A percentile compares a stretch with the other conserved stretches of the same genome.
Evolutionary conservation across 2,797 vertebrate genomes (phyloP).

Genomic region (Chelon labrosus): DNA sequence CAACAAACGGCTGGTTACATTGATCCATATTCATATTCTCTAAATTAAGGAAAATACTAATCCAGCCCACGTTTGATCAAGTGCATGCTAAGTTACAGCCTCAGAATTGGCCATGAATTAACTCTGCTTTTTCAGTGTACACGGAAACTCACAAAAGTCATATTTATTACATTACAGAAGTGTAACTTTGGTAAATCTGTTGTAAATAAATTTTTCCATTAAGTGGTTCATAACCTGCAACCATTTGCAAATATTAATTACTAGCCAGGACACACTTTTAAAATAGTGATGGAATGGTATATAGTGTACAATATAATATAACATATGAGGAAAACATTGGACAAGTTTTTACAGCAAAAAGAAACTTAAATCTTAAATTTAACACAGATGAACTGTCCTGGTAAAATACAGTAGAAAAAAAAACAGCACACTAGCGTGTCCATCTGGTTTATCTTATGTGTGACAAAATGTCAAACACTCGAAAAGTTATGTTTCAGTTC

Average conservation of each 20-base stretch:
- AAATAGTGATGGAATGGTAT: background rate
- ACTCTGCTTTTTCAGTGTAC: background rate
- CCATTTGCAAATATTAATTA: background rate
- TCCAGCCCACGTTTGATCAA: background rate
- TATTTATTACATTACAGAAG: background rate
- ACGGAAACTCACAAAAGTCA: background rate
- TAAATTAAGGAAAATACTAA: too few species aligned
- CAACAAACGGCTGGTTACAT: conserved; percentile 3
- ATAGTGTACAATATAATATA: background rate
- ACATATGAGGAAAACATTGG: background rate
- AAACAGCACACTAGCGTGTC: too few species aligned
- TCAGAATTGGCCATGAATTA: too few species aligned
- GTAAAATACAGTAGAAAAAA: background rate
- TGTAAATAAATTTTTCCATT: background rate
- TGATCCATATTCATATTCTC: too few species aligned
- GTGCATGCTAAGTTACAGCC: too few species aligned
- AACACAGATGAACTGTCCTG: background rate
- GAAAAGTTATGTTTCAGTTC: background rate
- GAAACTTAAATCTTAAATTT: too few species aligned
- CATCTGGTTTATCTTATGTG: background rate
- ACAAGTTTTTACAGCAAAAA: too few species aligned
- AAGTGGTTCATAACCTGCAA: background rate
- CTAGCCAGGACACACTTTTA: background rate
- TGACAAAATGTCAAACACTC: background rate
- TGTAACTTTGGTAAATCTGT: background rate